phyloP scores from a whole-genome alignment of 1,140 invertebrate species.

The Drosophila santomea region DNA sequence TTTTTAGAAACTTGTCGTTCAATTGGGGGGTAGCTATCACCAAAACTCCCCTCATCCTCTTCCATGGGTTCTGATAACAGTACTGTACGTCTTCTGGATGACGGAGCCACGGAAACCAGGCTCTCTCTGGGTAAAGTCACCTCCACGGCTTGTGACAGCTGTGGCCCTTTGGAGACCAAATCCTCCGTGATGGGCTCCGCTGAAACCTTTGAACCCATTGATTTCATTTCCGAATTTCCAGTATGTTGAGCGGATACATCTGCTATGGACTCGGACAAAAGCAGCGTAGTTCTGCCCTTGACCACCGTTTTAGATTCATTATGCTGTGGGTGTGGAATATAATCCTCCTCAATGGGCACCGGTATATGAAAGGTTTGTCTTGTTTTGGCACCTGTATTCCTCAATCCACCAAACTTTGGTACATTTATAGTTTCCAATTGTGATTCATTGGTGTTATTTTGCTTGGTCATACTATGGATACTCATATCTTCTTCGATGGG shows the following conservation, averaged over 20 bases:
- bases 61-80: constrained; percentile 4
- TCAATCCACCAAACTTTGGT: background rate
- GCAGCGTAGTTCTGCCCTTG: background rate
- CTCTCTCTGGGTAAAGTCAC: background rate
- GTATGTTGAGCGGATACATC: too few species aligned
- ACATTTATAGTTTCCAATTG: background rate
- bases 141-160: too few species aligned
- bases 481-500: background rate
- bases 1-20: too few species aligned
- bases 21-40: background rate
- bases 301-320: background rate
- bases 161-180: background rate
- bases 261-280: background rate
- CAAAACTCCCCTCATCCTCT: background rate
- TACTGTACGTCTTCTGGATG: background rate
- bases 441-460: background rate
- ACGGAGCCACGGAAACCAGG: background rate
- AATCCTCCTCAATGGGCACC: constrained; percentile 20
- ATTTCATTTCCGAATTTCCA: background rate
- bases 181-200: background rate
- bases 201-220: background rate
- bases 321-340: background rate
- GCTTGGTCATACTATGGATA: background rate
- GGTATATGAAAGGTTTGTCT: background rate
- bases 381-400: background rate